Percentiles rank a stretch among this genome's conserved stretches.
phyloP scores from a whole-genome alignment of 2,797 vertebrate species.

The Enteromius mattozi region DNA sequence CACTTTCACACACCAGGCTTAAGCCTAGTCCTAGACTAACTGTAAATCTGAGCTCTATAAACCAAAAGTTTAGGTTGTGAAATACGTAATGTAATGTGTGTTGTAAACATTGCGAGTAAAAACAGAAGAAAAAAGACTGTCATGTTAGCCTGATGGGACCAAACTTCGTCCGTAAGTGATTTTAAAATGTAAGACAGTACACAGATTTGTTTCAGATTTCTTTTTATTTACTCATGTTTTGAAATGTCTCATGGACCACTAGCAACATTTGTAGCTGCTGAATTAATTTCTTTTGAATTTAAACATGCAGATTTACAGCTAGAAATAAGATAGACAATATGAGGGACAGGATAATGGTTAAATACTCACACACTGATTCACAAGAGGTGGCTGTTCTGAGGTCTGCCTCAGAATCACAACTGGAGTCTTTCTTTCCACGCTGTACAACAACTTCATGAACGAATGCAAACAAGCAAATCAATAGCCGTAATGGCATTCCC shows the following conservation, averaged over 20 bases:
- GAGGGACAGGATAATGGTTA: neutral
- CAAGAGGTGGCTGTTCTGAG: slow-evolving; percentile 17
- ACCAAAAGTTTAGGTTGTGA: no score
- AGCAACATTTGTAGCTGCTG: neutral
- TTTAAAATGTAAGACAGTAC: no score
- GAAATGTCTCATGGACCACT: neutral
- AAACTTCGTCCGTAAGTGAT: no score
- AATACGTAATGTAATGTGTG: no score
- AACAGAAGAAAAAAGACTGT: no score
- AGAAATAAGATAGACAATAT: neutral
- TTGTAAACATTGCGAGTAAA: no score
- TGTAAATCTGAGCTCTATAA: no score
- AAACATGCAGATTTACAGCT: neutral
- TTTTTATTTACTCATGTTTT: neutral
- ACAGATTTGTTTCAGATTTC: no score
- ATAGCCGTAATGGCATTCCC: slow-evolving; percentile 71
- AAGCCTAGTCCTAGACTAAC: no score
- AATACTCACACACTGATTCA: neutral
- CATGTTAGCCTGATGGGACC: no score
- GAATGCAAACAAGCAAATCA: slow-evolving; percentile 73
- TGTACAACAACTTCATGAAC: slow-evolving; percentile 64
- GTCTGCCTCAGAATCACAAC: slow-evolving; percentile 57
- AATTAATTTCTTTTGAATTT: neutral
- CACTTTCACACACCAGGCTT: no score
- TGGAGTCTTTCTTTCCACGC: slow-evolving; percentile 61